Base-by-base conservation (phyloP, 2,797 vertebrate species). In the Sardinella longiceps region DNA sequence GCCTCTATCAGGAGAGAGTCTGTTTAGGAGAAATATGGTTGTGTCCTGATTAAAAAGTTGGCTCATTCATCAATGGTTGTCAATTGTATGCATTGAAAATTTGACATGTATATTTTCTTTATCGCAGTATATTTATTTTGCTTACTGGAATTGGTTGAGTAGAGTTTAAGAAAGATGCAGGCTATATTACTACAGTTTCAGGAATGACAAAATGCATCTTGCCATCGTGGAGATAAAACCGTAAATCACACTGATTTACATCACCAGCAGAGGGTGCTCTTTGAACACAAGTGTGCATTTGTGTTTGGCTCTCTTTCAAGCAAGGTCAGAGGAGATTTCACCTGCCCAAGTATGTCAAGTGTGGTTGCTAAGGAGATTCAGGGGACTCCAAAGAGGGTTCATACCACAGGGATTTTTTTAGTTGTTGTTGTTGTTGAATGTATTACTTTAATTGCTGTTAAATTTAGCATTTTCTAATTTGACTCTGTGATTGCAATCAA, bases 301-400 rank as follows among this genome's bases (percentile, higher is more conserved):
- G 70, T 10, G 70, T 77, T 77, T 43, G 37, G 70, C 37, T 77
- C 70, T 37, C 70, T 77, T 43, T 77, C 70, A 77, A 37, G 14
- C 23, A 18, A 37, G 66, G 66, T 74, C 66, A 74, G 15, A 77
- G 33, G 70, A 39, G 20, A 43, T 77, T 23, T 77, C 70, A 77
- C 33, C 70, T 77, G 70, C 70, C 33, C 70, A 77, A 77, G 33
- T 77, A 43, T 77, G 70, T 77, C 70, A 77, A 77, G 70, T 77
- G 70, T 39, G 37, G 18, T 77, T 77, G 5, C 70, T 77, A 77
- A 37, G 33, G 70, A 20, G 70, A 77, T 43, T 37, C 70, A 20
- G 37, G 15, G 37, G 18, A 23, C 70, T 77, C 70, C 20, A 39
- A 20, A 43, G 33, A 43, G 18, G 70, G 70, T 23, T 39, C 37